Evolutionary conservation across 1,140 invertebrate species (phyloP).

Genomic region (Drosophila lacertosa): DNA sequence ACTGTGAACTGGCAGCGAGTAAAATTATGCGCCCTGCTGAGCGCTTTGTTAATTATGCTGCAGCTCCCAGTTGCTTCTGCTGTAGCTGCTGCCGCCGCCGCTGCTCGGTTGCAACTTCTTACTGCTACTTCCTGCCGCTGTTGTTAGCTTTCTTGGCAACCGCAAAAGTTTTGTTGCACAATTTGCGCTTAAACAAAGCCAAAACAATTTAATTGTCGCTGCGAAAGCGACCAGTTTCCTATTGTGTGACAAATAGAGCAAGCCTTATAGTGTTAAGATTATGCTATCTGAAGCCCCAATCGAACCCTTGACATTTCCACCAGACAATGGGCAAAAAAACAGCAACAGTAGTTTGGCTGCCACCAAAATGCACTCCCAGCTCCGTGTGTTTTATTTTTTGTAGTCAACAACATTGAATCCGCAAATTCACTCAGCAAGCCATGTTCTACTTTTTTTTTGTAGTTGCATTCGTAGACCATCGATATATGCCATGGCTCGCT

Average conservation of each 20-base stretch:
- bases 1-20: slow-evolving; percentile 50
- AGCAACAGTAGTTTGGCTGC: slow-evolving; percentile 21
- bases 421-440: slow-evolving; percentile 48
- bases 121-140: slow-evolving; percentile 40
- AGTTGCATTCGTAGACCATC: slow-evolving; percentile 27
- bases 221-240: slow-evolving; percentile 27
- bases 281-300: slow-evolving; percentile 31
- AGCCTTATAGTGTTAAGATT: slow-evolving; percentile 9
- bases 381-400: slow-evolving; percentile 2
- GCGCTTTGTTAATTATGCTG: slow-evolving; percentile 79
- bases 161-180: slow-evolving; percentile 80
- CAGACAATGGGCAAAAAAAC: slow-evolving; percentile 11
- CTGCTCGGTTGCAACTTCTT: slow-evolving; percentile 12
- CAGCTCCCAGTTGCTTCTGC: slow-evolving; percentile 46
- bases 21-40: slow-evolving; percentile 78
- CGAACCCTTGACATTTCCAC: slow-evolving; percentile 29
- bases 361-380: slow-evolving; percentile 13
- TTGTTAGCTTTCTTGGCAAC: slow-evolving; percentile 68
- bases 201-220: slow-evolving; percentile 81
- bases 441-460: slow-evolving; percentile 28
- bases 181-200: slow-evolving; percentile 80
- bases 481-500: slow-evolving; percentile 44
- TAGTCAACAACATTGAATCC: slow-evolving; percentile 5
- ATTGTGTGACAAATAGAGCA: slow-evolving; percentile 4
- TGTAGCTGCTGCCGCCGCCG: slow-evolving; percentile 8